Percentiles rank a stretch among this genome's conserved stretches.
Conservation (phyloP, 2,888 invertebrate genomes). For the Stenodera caucasica region DNA sequence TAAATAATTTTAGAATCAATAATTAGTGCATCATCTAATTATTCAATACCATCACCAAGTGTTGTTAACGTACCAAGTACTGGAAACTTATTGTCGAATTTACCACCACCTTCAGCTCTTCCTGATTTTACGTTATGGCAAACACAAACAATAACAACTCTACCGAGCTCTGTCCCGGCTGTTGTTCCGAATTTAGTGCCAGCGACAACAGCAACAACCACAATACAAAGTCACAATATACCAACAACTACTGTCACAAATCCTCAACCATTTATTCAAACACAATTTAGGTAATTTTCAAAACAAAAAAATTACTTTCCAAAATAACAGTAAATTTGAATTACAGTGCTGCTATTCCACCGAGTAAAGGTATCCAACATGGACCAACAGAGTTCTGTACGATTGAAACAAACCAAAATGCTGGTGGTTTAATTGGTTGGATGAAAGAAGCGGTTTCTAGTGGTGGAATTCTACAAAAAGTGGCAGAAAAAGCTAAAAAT, state of each 20-base stretch:
- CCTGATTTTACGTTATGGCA: conserved; percentile 66
- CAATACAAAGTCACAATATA: conserved; percentile 4
- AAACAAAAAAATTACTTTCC: neutral
- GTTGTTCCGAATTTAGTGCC: conserved; percentile 26
- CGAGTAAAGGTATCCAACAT: conserved; percentile 50
- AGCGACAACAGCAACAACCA: conserved; percentile 13
- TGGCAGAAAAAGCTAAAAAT: conserved; percentile 75
- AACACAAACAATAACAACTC: conserved; percentile 22
- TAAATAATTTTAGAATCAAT: conserved; percentile 25
- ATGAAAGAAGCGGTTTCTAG: conserved; percentile 69
- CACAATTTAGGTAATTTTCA: conserved; percentile 49
- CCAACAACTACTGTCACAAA: conserved; percentile 16
- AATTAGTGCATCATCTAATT: conserved; percentile 31
- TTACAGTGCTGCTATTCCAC: conserved; percentile 53
- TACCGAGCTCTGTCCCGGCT: conserved; percentile 32
- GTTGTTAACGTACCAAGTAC: conserved; percentile 51
- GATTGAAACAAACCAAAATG: conserved; percentile 46
- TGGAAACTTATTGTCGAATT: conserved; percentile 67
- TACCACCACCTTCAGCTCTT: conserved; percentile 69
- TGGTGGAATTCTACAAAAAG: conserved; percentile 66
- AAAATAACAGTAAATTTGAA: conserved; percentile 3
- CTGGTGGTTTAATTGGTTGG: conserved; percentile 67
- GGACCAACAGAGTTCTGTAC: conserved; percentile 23
- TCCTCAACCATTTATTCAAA: conserved; percentile 48
- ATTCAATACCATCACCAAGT: conserved; percentile 53